phyloP scores from a whole-genome alignment of 2,113 vertebrate genomes.

The Alligator mississippiensis region DNA sequence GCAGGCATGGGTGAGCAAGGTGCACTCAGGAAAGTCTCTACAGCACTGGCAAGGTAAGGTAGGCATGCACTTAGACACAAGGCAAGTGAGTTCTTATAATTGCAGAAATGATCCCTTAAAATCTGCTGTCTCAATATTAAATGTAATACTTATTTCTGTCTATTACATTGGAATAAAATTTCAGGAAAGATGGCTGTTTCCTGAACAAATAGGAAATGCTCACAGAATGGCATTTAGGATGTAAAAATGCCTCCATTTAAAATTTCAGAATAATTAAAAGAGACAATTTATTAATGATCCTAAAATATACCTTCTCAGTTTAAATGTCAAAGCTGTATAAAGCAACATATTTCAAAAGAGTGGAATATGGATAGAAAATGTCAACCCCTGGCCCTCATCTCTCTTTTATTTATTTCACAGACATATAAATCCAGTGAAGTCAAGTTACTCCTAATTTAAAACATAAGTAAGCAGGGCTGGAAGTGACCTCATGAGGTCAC shows the following conservation, averaged over 20 bases:
- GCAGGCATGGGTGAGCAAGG: no score
- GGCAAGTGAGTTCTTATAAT: background rate
- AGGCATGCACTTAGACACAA: background rate
- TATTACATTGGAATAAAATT: background rate
- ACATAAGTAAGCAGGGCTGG: background rate
- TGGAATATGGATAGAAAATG: background rate
- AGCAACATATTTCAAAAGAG: background rate
- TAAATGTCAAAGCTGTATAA: background rate
- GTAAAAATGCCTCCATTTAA: background rate
- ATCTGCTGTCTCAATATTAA: background rate
- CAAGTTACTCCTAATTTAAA: background rate
- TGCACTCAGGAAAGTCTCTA: background rate
- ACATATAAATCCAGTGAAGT: background rate
- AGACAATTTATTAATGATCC: background rate
- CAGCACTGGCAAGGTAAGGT: background rate
- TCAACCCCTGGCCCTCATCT: background rate
- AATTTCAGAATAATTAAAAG: background rate
- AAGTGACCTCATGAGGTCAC: no score
- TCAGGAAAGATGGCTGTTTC: background rate
- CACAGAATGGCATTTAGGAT: background rate
- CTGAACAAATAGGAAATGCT: background rate
- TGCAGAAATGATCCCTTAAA: background rate
- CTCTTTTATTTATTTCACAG: background rate
- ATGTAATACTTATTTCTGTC: background rate
- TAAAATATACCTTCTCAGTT: background rate